Base-by-base conservation (phyloP, 2,797 vertebrate species). In the Esox lucius region DNA sequence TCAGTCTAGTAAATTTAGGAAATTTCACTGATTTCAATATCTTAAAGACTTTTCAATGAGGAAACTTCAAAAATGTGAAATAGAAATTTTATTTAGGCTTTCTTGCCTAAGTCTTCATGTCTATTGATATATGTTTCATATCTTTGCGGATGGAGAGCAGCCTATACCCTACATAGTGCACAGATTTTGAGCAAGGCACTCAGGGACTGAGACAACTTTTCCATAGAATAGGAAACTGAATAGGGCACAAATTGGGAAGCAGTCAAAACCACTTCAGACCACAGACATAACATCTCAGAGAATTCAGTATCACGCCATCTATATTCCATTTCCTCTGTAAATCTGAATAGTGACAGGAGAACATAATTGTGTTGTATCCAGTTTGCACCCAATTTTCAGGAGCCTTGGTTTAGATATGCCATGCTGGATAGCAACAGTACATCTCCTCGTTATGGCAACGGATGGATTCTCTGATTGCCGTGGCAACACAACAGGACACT, bases 311-410 rank as follows among this genome's bases (percentile, higher is more conserved):
- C 56, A 22, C 22, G 22, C 8, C 56, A 59, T 59, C 56, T 59
- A 59, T 24, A n/a, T 59, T 59, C 56, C 56, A 59, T 59, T 59
- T 59, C 56, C 22, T 59, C 22, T 12, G 1, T 22, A 24, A 22
- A 16, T n/a, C 11, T 31, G 33, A 12, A 59, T 19, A 15, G 53
- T n/a, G 8, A 62, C 7, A 24, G 17, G 22, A 15, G 9, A 33
- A 15, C 28, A 59, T 31, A 33, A 42, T n/a, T 42, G 33, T 61
- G 15, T 71, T 26, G n/a, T 39, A 68, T 68, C 66, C 66, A 68
- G 33, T 68, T 68, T 68, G 67, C n/a, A 46, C 67, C n/a, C 16
- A 62, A n/a, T 72, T 72, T 59, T 26, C 71, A 42, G 33, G 56
- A 16, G 19, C 71, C 13, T 22, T 4, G 35, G 33, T 42, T 24